Evolutionary conservation across 2,113 vertebrate species (phyloP), one percentile per base, ranked within the genome.

Genomic region (Hoplias malabaricus): DNA sequence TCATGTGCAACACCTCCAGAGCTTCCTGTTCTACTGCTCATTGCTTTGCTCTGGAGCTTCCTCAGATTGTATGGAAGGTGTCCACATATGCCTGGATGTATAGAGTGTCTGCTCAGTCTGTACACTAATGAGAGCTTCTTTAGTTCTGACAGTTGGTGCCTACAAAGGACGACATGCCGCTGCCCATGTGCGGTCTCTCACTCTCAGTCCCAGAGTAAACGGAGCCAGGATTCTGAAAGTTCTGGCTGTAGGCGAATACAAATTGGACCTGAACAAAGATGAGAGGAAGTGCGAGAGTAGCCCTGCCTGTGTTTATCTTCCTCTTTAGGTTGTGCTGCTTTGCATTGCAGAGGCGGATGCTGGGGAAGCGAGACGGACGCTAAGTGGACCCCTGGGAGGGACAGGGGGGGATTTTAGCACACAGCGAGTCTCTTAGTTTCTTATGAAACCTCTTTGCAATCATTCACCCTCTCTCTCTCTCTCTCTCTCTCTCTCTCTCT

Each of bases 191-290:
- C 23, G 9, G 8, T 38, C 40, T 69, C 69, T 63, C 8, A 53
- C n/a, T 36, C 73, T 19, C 12, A 21, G 23, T 33, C 12, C 46
- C 27, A 34, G 11, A 29, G 13, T 25, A 43, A 54, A 73, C 54
- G 8, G 50, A 50, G 36, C 29, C 48, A 12, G 38, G 56, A 68
- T 81, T 82, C 86, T 57, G 81, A 75, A 48, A 80, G 66, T 48
- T 69, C 68, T 82, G 59, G 79, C 82, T 80, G 65, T 2, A 33
- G 83, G 82, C 80, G 86, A 87, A 90, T 81, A 46, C 82, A 86
- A 87, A 90, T 89, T 88, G 80, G 88, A 87, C 69, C 85, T 73
- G 85, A 90, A 82, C 85, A 86, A 85, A 86, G 84, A 89, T 84
- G 87, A 91, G 80, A 82, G 82, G 85, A 75, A 66, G 79, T 81